Evolutionary conservation across 2,888 invertebrate species (phyloP).

Genomic region (Drosophila silvestris): DNA sequence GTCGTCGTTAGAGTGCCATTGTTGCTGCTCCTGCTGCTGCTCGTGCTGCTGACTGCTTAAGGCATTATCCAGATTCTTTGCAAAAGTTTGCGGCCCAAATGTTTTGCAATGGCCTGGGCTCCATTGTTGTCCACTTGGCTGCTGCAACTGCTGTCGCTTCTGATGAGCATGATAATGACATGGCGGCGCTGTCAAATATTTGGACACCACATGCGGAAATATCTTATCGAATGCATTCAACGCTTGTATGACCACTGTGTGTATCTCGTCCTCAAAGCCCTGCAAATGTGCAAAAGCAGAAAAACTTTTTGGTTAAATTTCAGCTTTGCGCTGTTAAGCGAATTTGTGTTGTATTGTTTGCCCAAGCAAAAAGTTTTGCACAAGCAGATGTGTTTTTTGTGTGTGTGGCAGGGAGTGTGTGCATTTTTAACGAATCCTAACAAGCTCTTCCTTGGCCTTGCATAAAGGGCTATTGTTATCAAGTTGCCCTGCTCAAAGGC

Average conservation of each 20-base stretch:
- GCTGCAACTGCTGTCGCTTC: slow-evolving; percentile 59
- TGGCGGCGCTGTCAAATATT: slow-evolving; percentile 84
- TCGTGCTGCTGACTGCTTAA: slow-evolving; percentile 70
- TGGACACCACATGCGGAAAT: slow-evolving; percentile 84
- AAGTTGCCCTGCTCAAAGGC: slow-evolving; percentile 61
- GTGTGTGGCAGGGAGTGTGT: slow-evolving; percentile 46
- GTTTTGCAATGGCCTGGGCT: slow-evolving; percentile 69
- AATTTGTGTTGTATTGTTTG: slow-evolving; percentile 82
- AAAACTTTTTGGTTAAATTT: slow-evolving; percentile 66
- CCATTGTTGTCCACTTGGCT: slow-evolving; percentile 76
- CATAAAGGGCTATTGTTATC: slow-evolving; percentile 74
- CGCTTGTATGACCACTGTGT: slow-evolving; percentile 85
- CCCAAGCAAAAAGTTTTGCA: slow-evolving; percentile 75
- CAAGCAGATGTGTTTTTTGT: slow-evolving; percentile 40
- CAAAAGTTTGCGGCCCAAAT: slow-evolving; percentile 74
- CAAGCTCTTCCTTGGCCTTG: slow-evolving; percentile 71
- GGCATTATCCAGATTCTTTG: slow-evolving; percentile 78
- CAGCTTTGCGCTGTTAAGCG: slow-evolving; percentile 69
- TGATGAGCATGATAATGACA: slow-evolving; percentile 78
- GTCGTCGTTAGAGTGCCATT: slow-evolving; percentile 77
- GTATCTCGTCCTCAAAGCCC: slow-evolving; percentile 85
- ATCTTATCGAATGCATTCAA: slow-evolving; percentile 85
- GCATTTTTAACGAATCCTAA: slow-evolving; percentile 81
- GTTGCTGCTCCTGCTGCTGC: slow-evolving; percentile 52
- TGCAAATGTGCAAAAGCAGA: slow-evolving; percentile 58